Evolutionary conservation across 2,113 vertebrate species (phyloP).

Genomic region (Rhinoptilus africanus): DNA sequence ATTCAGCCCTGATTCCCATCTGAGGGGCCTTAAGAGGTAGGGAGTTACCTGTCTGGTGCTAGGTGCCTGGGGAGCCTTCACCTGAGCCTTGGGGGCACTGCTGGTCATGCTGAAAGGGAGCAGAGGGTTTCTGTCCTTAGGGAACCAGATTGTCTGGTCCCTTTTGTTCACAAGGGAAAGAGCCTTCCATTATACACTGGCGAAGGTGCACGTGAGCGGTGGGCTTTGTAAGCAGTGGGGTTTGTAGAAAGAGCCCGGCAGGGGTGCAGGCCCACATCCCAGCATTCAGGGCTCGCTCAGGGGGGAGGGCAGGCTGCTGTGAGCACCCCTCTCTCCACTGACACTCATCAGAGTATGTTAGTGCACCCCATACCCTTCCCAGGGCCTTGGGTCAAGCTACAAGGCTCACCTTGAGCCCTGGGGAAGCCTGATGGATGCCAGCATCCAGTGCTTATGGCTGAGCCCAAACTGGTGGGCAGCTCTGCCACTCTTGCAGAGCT

Average conservation of each 20-base stretch:
- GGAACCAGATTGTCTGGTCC: background rate
- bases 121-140: background rate
- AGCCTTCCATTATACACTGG: rapidly evolving
- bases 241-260: background rate
- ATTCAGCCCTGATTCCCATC: background rate
- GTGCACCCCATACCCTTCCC: background rate
- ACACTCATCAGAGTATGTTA: background rate
- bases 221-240: background rate
- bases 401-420: background rate
- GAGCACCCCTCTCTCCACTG: no score
- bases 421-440: background rate
- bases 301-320: background rate
- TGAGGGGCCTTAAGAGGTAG: background rate
- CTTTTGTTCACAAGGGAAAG: background rate
- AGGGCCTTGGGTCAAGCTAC: no score
- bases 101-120: background rate
- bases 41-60: background rate
- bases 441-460: background rate
- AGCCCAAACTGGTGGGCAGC: background rate
- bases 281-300: background rate
- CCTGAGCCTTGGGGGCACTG: no score
- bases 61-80: background rate
- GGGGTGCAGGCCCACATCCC: background rate
- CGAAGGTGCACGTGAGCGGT: background rate
- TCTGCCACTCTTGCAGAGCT: background rate